Evolutionary conservation across 2,113 vertebrate genomes (phyloP).

Genomic region (Irena cyanogastra): DNA sequence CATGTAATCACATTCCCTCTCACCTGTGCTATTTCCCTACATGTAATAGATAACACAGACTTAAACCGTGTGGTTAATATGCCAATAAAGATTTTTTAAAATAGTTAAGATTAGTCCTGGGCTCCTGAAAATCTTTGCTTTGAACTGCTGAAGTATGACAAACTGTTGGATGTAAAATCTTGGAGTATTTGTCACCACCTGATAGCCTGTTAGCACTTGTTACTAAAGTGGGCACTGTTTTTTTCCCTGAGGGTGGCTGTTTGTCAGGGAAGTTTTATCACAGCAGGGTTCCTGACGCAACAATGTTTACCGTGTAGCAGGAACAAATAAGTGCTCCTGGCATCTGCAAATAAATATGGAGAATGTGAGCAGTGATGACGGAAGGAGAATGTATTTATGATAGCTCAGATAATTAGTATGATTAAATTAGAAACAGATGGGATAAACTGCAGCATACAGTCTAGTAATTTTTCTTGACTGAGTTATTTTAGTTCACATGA

Average conservation of each 20-base stretch:
- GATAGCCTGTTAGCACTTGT: not conserved
- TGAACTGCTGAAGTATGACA: not conserved
- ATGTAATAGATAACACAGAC: not conserved
- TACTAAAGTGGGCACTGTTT: fast-evolving
- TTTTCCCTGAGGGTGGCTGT: not conserved
- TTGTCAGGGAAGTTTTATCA: not conserved
- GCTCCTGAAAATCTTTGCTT: not conserved
- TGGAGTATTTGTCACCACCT: not conserved
- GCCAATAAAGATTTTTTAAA: not conserved
- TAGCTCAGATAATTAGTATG: slow-evolving; percentile 22
- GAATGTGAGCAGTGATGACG: slow-evolving; percentile 13
- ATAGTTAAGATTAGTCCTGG: not conserved
- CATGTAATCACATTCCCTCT: not conserved
- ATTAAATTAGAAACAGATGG: slow-evolving; percentile 28
- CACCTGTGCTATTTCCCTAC: not conserved
- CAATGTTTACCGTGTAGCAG: not conserved
- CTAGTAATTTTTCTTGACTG: not conserved
- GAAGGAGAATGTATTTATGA: slow-evolving; percentile 28
- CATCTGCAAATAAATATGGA: slow-evolving; percentile 36
- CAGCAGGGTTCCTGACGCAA: not conserved
- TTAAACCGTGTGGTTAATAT: not conserved
- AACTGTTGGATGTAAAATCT: not conserved
- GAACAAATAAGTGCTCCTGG: slow-evolving; percentile 18
- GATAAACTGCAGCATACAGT: not conserved
- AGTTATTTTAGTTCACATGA: not conserved